Base-by-base conservation (phyloP, 2,888 invertebrate genomes). In the Rotaria macrura region DNA sequence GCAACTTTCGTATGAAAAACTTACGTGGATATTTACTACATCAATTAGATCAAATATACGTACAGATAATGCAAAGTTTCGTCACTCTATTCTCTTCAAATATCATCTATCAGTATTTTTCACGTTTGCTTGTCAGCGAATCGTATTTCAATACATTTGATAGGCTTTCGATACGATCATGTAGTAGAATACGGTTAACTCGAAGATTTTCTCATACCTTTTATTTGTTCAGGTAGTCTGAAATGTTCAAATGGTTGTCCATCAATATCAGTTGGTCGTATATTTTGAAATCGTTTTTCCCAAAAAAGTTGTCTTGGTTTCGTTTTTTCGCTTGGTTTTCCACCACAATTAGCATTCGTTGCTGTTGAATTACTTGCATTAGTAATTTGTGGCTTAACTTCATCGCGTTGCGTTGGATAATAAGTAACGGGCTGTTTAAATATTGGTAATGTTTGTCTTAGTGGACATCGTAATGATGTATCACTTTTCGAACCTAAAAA, bases 351-450 rank as follows among this genome's bases (percentile, higher is more conserved):
- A 25, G 23, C 25, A 65, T 65, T 65, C 7, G 65, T 6, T 17
- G 34, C 1, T 20, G 29, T 34, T 25, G 38, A 40, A 74, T 74
- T 38, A 23, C 5, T 40, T 10, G 79, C 20, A 40, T n/a, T 79
- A 25, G 12, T 43, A 38, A 43, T 17, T 43, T 79, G 79, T 2
- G 79, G 25, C 14, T 79, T 79, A n/a, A 79, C 79, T 79, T 79
- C 79, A 43, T 79, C 79, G 4, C 79, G 79, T 43, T 79, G 79
- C 4, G 43, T 9, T 1, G 79, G 79, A 79, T 79, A 79, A 79
- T 84, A 84, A 1, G 97, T 98, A 0, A 99, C 97, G 0, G 98
- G 97, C 90, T 99, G 98, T 90, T 98, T 98, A 91, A 98, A 98
- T 89, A 99, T 97, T 3, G 97, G 97, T 0, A 97, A 96, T 0